Base-by-base conservation (phyloP, 2,888 invertebrate genomes). In the Apamea epomidion region DNA sequence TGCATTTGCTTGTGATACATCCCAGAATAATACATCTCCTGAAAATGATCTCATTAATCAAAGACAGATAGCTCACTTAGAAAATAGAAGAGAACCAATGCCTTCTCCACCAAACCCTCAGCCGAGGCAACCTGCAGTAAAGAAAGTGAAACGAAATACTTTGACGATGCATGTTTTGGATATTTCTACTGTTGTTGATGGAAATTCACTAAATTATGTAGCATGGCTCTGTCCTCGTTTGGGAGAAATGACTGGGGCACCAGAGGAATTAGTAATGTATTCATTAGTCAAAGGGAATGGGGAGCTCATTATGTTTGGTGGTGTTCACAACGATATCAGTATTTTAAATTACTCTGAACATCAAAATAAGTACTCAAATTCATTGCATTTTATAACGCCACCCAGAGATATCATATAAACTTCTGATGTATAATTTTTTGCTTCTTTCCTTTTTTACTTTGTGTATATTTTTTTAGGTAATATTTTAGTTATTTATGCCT, bases 301-400 rank as follows among this genome's bases (percentile, higher is more conserved):
- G 21, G 99, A 99, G 97, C 95, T 99, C 51, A 98, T 99, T 76
- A 98, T 99, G 97, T 99, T 99, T 97, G 99, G 99, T n/a, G 99
- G 99, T 80, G 99, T 99, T 87, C 98, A 98, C 91, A 99, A 98
- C 93, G 98, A 98, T 93, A 97, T 97, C 80, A 97, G 97, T 84
- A 97, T 98, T 83, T 94, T 98, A 84, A 97, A 97, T 91, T 95
- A 95, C 84, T 92, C 95, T 85, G 98, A 98, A 89, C 98, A 98
- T 92, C 96, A 96, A 91, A 95, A 94, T 89, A 98, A 98, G 95
- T 98, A 98, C 92, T 98, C 98, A 65, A 98, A 98, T 96, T 98
- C 98, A 79, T 95, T 98, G 92, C 98, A 98, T 97, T 98, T 98
- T 93, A 98, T 98, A 89, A 98, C 98, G 89, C 98, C 98, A 85